Evolutionary conservation across 2,888 invertebrate genomes (phyloP).

Genomic region (Glaucopsyche alexis): DNA sequence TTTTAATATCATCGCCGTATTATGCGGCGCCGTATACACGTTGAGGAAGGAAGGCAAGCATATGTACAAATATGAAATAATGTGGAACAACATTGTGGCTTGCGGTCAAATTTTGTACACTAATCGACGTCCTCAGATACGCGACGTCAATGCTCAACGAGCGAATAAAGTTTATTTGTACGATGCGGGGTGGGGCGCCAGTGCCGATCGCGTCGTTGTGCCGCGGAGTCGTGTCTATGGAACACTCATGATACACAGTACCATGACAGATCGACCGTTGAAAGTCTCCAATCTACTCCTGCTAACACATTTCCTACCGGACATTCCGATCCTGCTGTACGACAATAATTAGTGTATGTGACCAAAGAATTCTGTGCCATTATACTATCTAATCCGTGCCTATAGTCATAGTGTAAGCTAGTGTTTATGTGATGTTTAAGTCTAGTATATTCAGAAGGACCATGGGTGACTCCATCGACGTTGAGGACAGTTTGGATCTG

Average conservation of each 20-base stretch:
- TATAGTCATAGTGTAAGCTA: conserved; percentile 55
- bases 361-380: conserved; percentile 57
- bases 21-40: too few species aligned
- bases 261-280: conserved; percentile 70
- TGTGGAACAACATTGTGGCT: too few species aligned
- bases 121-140: background rate
- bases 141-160: conserved; percentile 63
- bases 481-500: conserved; percentile 83
- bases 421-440: conserved; percentile 69
- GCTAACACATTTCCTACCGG: conserved; percentile 62
- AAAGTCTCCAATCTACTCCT: conserved; percentile 68
- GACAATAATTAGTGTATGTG: conserved; percentile 61
- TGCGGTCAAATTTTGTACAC: background rate
- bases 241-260: conserved; percentile 44
- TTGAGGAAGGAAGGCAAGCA: too few species aligned
- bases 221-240: background rate
- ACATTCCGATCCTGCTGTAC: conserved; percentile 72
- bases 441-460: conserved; percentile 65
- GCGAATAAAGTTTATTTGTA: conserved; percentile 78
- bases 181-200: conserved; percentile 68
- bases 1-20: too few species aligned
- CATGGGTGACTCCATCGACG: conserved; percentile 71
- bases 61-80: too few species aligned
- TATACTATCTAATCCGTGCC: conserved; percentile 61
- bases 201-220: conserved; percentile 40